Base-by-base conservation (phyloP, 30 jellyfish, hydroid and myxozoan genomes). In the Rhopilema esculentum region DNA sequence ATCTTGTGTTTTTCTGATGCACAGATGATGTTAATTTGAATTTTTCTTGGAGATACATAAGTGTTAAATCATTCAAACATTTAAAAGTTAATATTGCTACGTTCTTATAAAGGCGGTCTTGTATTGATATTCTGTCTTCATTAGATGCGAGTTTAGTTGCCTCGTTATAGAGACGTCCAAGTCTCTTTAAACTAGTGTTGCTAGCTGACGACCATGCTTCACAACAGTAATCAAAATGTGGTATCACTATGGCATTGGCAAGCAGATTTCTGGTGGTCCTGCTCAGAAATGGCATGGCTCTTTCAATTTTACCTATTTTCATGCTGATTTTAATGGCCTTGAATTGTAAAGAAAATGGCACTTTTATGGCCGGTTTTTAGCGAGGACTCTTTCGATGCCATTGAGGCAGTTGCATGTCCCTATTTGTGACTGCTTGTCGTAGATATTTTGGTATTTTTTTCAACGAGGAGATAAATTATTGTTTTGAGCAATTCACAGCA, bases 121-220 rank as follows among this genome's bases (percentile, higher is more conserved):
- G 84, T 29, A 73, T 27, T 73, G 84, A 73, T 73, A 73, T n/a
- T n/a, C 70, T 73, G 69, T 73, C 84, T 40, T 31, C 84, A 40
- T 73, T 9, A 6, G 68, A 29, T 32, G 27, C 84, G 84, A 73
- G 84, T 73, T 25, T 73, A 32, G 84, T 9, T 27, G 84, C 84
- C 70, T 73, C 48, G 68, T 22, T 40, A 73, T 73, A 73, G 70
- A 73, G 84, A 31, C 69, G 71, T 29, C 25, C 84, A 28, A 76
- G 87, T 77, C 76, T 52, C 87, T 77, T 77, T 77, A 77, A 77
- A 27, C 75, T 77, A 20, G 87, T 77, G 23, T 77, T 77, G 76
- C 75, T 52, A 77, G 87, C 87, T 77, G 87, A 77, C 15, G 87
- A 77, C 87, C 87, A 77, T 77, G 22, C 87, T 52, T 77, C 87